These are phyloP conservation scores for Sebastiscus tertius DNA, from an alignment of 2,797 vertebrate species.

Conservation along the genomic window DNA sequence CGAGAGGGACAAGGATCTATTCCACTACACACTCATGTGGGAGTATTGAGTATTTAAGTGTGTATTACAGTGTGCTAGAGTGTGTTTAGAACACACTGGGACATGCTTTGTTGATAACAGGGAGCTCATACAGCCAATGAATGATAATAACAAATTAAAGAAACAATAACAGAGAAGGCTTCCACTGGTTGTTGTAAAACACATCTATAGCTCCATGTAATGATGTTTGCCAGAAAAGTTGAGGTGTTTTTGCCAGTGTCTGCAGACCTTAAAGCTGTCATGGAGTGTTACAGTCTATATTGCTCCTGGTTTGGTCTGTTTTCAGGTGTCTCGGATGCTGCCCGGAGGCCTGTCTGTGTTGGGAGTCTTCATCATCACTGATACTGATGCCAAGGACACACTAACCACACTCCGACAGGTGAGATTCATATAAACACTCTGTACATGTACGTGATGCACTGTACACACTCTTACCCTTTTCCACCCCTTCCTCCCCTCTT, in stretches of 20 bases:
- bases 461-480: too few relatives aligned
- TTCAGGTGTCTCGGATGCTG: constrained; percentile 94
- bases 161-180: neutral
- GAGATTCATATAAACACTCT: constrained; percentile 28
- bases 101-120: neutral
- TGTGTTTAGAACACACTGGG: neutral
- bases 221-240: neutral
- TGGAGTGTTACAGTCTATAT: neutral
- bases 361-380: constrained; percentile 90
- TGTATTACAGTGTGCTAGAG: neutral
- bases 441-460: neutral
- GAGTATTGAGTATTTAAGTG: too few relatives aligned
- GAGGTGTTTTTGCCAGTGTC: neutral
- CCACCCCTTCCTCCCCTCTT: too few relatives aligned
- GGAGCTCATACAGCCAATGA: neutral
- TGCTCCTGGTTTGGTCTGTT: neutral
- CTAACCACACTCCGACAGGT: constrained; percentile 88
- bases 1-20: neutral
- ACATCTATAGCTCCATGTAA: neutral
- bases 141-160: neutral
- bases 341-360: constrained; percentile 91
- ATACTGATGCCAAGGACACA: constrained; percentile 87
- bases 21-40: neutral
- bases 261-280: neutral
- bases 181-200: neutral